Conservation (phyloP, 2,888 invertebrate genomes). For the Sialis fuliginosa region DNA sequence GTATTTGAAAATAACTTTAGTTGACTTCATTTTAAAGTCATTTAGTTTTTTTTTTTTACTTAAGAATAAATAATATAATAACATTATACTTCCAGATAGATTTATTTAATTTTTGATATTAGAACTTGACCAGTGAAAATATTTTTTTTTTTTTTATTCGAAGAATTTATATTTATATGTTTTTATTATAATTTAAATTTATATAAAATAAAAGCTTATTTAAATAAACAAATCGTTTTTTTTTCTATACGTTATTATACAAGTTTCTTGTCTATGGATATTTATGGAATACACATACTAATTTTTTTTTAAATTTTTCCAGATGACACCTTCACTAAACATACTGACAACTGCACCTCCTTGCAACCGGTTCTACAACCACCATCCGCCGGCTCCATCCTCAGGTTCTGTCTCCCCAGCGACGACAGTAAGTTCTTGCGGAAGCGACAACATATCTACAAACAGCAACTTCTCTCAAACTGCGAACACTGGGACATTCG, state of each 20-base stretch:
- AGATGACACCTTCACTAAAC: constrained; percentile 21
- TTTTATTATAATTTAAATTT: neutral
- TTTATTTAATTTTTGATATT: neutral
- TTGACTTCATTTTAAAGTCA: too few relatives aligned
- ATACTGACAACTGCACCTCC: constrained; percentile 19
- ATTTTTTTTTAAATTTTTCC: constrained; percentile 12
- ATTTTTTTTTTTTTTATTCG: too few relatives aligned
- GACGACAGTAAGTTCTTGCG: constrained; percentile 20
- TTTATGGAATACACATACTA: neutral
- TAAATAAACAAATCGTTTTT: too few relatives aligned
- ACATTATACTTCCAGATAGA: too few relatives aligned
- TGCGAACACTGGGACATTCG: constrained; percentile 18
- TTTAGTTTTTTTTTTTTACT: too few relatives aligned
- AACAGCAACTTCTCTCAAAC: neutral
- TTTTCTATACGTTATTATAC: too few relatives aligned
- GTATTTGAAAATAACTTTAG: too few relatives aligned
- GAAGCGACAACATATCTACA: constrained; percentile 18
- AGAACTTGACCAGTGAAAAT: neutral
- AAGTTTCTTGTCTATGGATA: neutral
- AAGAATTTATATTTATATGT: neutral
- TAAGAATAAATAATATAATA: too few relatives aligned
- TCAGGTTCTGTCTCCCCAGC: constrained; percentile 15
- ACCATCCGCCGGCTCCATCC: constrained; percentile 16
- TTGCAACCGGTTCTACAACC: constrained; percentile 11
- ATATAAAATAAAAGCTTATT: neutral